Evolutionary conservation across 1,140 invertebrate genomes (phyloP).

Genomic region (Temnothorax nylanderi): DNA sequence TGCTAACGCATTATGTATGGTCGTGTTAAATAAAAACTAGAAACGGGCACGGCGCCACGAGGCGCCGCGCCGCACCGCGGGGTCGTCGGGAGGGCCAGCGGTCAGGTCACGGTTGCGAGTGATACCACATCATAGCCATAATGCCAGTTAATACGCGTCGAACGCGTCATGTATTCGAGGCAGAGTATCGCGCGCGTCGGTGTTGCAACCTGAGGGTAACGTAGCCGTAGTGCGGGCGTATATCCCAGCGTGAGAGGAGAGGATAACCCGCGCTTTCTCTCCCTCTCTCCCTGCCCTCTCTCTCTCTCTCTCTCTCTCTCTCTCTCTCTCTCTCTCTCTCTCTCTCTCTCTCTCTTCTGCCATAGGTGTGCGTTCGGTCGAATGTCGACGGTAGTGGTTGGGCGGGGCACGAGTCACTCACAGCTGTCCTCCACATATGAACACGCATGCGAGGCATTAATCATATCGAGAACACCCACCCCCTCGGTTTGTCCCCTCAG

Average conservation of each 20-base stretch:
- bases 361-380: conserved; percentile 41
- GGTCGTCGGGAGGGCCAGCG: not conserved
- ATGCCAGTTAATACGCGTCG: conserved; percentile 72
- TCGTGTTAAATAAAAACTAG: conserved; percentile 38
- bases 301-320: not conserved
- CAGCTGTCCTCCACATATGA: conserved; percentile 76
- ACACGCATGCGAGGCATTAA: conserved; percentile 77
- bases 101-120: conserved; percentile 44
- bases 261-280: not conserved
- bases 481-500: conserved; percentile 10
- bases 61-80: not conserved
- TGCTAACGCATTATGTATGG: conserved; percentile 5
- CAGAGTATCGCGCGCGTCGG: conserved; percentile 48
- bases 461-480: conserved; percentile 78
- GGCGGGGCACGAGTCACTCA: conserved; percentile 75
- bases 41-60: not conserved
- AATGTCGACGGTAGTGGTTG: conserved; percentile 62
- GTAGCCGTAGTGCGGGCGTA: conserved; percentile 9
- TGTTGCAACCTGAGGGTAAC: conserved; percentile 25
- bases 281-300: not conserved
- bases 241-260: conserved; percentile 16
- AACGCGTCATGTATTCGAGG: conserved; percentile 60
- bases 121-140: conserved; percentile 55
- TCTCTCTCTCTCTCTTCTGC: not conserved
- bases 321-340: not conserved